A percentile compares a stretch with the other conserved stretches of the same genome.
These are phyloP conservation scores for Menidia menidia DNA, from an alignment of 2,797 vertebrate genomes.

Conservation along the genomic window DNA sequence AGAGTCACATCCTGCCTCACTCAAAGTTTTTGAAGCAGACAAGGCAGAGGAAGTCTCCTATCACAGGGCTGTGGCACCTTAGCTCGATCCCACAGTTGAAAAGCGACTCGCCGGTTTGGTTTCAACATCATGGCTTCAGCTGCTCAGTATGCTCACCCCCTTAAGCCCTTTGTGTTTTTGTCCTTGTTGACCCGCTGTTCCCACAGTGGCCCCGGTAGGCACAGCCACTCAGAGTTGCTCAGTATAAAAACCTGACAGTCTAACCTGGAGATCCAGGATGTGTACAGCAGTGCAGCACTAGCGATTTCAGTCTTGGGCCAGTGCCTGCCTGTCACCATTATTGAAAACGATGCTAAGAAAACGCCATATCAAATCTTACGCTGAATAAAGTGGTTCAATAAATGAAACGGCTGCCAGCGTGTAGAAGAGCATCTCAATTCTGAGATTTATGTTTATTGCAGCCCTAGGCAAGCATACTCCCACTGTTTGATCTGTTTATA, in stretches of 20 bases:
- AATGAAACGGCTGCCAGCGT: conserved; percentile 1
- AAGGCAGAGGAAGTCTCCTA: conserved; percentile 24
- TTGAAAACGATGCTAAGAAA: conserved; percentile 4
- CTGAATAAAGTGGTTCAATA: background rate
- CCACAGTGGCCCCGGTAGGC: conserved; percentile 53
- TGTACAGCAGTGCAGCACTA: conserved; percentile 11
- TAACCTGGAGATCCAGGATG: conserved; percentile 23
- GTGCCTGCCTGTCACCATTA: background rate
- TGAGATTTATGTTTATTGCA: conserved; percentile 34
- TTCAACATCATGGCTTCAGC: conserved; percentile 47
- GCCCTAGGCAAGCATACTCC: conserved; percentile 31
- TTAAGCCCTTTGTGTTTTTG: conserved; percentile 62
- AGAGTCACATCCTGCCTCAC: conserved; percentile 20
- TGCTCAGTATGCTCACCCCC: conserved; percentile 46
- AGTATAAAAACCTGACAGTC: conserved; percentile 37
- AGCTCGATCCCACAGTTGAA: conserved; percentile 23
- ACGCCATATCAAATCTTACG: conserved; percentile 4
- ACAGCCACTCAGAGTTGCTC: conserved; percentile 30
- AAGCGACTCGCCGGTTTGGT: conserved; percentile 57
- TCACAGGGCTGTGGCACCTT: conserved; percentile 43
- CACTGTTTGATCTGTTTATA: conserved; percentile 40
- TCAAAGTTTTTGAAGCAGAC: conserved; percentile 21
- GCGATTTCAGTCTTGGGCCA: conserved; percentile 14
- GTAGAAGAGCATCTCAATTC: background rate
- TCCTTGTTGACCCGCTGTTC: conserved; percentile 69